Evolutionary conservation across 2,888 invertebrate genomes (phyloP).

Genomic region (Pseudococcus viburni): DNA sequence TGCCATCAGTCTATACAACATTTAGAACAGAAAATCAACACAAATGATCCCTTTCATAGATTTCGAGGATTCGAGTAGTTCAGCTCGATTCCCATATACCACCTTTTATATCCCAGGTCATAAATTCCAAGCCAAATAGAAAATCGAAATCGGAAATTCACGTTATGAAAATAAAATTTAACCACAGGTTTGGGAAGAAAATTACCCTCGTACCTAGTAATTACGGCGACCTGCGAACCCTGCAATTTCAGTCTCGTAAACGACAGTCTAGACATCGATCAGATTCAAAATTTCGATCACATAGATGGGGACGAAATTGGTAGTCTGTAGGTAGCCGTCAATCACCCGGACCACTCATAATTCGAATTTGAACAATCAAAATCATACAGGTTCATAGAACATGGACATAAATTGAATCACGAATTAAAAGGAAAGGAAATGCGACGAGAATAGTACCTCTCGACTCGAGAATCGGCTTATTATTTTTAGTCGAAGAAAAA

Average conservation of each 20-base stretch:
- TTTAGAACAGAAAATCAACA: too few relatives aligned
- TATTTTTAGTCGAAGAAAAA: constrained; percentile 34
- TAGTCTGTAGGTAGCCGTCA: constrained; percentile 21
- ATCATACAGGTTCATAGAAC: background rate
- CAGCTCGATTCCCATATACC: too few relatives aligned
- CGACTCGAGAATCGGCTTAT: background rate
- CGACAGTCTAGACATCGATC: background rate
- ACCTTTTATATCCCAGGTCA: too few relatives aligned
- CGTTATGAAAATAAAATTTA: too few relatives aligned
- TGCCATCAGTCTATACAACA: too few relatives aligned
- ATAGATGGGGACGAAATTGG: background rate
- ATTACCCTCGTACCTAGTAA: background rate
- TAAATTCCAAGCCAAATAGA: too few relatives aligned
- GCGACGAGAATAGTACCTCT: background rate
- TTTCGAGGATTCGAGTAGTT: too few relatives aligned
- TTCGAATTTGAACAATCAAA: background rate
- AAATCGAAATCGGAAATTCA: too few relatives aligned
- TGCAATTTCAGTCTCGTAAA: background rate
- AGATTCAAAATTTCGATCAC: background rate
- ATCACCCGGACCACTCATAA: constrained; percentile 1
- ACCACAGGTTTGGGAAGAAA: background rate
- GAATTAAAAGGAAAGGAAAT: background rate
- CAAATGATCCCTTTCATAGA: too few relatives aligned
- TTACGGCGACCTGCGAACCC: background rate
- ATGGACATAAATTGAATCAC: constrained; percentile 1